Percentiles rank a stretch among this genome's conserved stretches.
Conservation (phyloP, 2,888 invertebrate genomes). For the Alentia gelatinosa region DNA sequence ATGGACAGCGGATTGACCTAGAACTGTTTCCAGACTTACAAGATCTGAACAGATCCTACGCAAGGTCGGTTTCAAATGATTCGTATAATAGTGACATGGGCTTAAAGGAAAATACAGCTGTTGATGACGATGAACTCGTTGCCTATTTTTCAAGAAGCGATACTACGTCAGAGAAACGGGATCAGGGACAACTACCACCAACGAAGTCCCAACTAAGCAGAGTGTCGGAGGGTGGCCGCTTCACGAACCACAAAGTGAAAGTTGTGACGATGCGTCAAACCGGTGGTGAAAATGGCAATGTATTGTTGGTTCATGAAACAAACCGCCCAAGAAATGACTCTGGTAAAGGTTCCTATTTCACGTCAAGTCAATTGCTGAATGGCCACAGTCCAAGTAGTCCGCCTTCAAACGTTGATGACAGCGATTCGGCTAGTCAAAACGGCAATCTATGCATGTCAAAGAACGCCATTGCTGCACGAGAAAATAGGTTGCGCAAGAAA, state of each 20-base stretch:
- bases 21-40: conserved; percentile 6
- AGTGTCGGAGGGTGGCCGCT: not conserved
- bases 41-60: not conserved
- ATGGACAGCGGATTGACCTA: not conserved
- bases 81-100: not conserved
- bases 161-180: not conserved
- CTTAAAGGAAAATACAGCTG: not conserved
- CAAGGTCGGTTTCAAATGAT: not conserved
- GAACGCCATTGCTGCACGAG: conserved; percentile 74
- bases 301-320: not conserved
- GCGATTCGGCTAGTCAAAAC: not conserved
- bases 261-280: not conserved
- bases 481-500: conserved; percentile 76
- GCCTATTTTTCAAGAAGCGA: not conserved
- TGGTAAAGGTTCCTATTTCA: not conserved
- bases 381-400: not conserved
- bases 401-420: not conserved
- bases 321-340: not conserved
- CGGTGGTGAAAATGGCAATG: not conserved
- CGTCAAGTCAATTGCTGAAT: not conserved
- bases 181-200: not conserved
- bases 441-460: conserved; percentile 62
- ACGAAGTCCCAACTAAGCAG: not conserved
- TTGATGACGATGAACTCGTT: conserved; percentile 26
- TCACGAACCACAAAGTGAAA: not conserved